Conservation (phyloP, 2,888 invertebrate species). For the Anorthoa munda region DNA sequence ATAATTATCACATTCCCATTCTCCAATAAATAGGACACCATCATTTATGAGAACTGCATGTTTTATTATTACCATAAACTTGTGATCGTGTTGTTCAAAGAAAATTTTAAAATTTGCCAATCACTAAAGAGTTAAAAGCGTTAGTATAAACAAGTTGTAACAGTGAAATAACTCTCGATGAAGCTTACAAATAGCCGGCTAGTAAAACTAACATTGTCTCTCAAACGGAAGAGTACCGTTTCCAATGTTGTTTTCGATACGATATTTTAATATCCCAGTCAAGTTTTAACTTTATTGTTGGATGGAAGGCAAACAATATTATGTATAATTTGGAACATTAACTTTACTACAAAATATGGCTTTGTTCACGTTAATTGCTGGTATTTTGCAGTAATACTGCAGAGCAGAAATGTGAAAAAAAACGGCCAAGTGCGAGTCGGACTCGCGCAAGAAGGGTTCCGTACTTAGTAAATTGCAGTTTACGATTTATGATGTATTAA, state of each 20-base stretch:
- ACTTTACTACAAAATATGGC: not conserved
- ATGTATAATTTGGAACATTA: not conserved
- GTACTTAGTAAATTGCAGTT: too few species aligned
- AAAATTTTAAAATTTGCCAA: slow-evolving; percentile 10
- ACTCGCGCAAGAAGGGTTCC: too few species aligned
- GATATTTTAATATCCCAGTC: not conserved
- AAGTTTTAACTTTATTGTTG: not conserved
- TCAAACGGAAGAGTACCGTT: slow-evolving; percentile 22
- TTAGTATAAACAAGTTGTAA: slow-evolving; percentile 30
- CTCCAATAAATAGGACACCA: not conserved
- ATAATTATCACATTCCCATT: too few species aligned
- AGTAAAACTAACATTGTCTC: slow-evolving; percentile 55
- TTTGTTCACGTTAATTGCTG: too few species aligned
- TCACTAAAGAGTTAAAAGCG: slow-evolving; percentile 6
- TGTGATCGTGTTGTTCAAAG: not conserved
- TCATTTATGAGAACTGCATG: not conserved
- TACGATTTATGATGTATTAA: too few species aligned
- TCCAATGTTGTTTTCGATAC: slow-evolving; percentile 36
- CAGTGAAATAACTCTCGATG: slow-evolving; percentile 18
- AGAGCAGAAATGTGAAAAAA: too few species aligned
- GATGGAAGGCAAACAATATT: not conserved
- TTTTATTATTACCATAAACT: not conserved
- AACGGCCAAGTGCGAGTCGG: too few species aligned
- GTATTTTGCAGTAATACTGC: too few species aligned
- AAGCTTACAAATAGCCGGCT: slow-evolving; percentile 30